Percentiles rank a stretch among this genome's conserved stretches.
These are phyloP conservation scores for Globicephala melas DNA, from an alignment of 2,113 vertebrate species.

Conservation along the genomic window DNA sequence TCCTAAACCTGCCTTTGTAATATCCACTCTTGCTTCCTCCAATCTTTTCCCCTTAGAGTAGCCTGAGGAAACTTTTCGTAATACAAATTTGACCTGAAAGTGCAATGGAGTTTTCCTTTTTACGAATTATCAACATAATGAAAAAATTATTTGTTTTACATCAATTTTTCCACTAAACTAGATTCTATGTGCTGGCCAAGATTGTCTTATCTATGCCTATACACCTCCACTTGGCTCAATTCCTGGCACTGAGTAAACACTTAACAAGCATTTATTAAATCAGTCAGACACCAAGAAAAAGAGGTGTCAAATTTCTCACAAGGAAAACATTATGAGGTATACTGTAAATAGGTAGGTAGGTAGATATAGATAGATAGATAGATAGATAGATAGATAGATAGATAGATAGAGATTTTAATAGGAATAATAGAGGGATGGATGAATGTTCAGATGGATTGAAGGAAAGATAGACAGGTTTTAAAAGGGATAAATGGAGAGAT, in stretches of 20 bases:
- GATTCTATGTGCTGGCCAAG: neutral
- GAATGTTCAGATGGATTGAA: too few species aligned
- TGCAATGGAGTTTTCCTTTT: neutral
- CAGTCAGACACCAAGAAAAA: neutral
- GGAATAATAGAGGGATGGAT: too few species aligned
- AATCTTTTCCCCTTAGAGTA: neutral
- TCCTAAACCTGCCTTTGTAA: neutral
- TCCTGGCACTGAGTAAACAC: neutral
- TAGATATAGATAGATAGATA: too few species aligned
- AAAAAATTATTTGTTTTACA: neutral
- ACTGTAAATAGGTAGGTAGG: neutral
- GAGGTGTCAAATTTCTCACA: neutral
- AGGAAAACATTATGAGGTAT: neutral
- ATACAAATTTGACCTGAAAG: neutral
- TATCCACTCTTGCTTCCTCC: neutral
- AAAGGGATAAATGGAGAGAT: neutral
- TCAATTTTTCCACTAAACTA: neutral
- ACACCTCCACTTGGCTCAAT: neutral
- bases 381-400: too few species aligned
- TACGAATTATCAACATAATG: neutral
- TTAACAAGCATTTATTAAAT: neutral
- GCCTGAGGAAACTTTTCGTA: neutral
- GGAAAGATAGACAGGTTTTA: neutral
- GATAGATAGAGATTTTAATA: too few species aligned
- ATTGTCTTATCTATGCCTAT: neutral